These are phyloP conservation scores for Gryon sp. DNA, from an alignment of 1,140 invertebrate genomes.

Conservation along the genomic window DNA sequence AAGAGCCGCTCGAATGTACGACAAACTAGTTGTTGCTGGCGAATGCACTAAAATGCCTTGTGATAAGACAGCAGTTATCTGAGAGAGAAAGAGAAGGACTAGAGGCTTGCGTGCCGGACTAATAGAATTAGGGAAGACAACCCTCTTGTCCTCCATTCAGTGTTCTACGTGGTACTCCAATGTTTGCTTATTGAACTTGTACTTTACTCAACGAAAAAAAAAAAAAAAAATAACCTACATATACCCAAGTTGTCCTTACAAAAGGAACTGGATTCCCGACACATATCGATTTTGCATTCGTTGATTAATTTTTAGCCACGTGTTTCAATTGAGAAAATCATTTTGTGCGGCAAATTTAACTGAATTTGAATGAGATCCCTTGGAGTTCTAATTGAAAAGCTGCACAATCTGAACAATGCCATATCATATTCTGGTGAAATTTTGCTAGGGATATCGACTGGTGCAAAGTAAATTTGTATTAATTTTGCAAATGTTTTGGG, in stretches of 20 bases:
- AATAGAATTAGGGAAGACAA: constrained; percentile 68
- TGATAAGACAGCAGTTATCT: constrained; percentile 61
- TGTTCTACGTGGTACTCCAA: constrained; percentile 15
- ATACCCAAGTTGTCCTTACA: background rate
- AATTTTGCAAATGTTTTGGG: too few species aligned
- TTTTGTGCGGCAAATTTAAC: background rate
- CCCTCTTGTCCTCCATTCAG: constrained; percentile 19
- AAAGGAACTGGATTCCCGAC: background rate
- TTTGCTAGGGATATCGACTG: background rate
- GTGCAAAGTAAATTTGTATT: too few species aligned
- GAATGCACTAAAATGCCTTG: constrained; percentile 45
- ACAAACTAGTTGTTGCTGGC: constrained; percentile 20
- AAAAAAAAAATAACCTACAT: too few species aligned
- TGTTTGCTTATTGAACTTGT: constrained; percentile 15
- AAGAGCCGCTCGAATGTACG: constrained; percentile 21
- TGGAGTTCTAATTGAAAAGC: background rate
- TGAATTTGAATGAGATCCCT: background rate
- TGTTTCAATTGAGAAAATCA: background rate
- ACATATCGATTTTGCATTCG: constrained; percentile 3
- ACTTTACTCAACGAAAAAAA: constrained; percentile 7
- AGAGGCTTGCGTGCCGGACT: constrained; percentile 56
- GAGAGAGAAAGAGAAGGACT: constrained; percentile 31
- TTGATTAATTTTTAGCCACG: constrained; percentile 5
- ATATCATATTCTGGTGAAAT: background rate
- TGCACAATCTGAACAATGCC: background rate